Evolutionary conservation across 2,113 vertebrate species (phyloP).

Genomic region (Centropristis striata): DNA sequence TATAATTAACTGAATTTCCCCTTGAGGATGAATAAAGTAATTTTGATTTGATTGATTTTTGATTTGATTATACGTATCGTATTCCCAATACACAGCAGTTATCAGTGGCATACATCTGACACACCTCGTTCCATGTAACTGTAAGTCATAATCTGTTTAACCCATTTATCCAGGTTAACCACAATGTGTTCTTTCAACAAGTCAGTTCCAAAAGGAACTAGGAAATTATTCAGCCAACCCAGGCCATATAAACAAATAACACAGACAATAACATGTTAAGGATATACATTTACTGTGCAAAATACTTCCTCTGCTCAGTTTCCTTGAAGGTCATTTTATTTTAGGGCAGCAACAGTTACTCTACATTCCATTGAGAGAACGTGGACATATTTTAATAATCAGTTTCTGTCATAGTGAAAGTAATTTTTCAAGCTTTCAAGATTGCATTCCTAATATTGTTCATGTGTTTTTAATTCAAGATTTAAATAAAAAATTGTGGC

Average conservation of each 20-base stretch:
- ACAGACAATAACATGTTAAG: slow-evolving; percentile 6
- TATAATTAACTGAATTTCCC: no score
- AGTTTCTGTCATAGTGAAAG: background rate
- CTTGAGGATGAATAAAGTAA: no score
- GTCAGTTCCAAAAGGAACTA: background rate
- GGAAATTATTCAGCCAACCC: background rate
- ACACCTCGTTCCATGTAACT: slow-evolving; percentile 4
- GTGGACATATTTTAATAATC: background rate
- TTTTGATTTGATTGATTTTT: no score
- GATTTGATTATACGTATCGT: no score
- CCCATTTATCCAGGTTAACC: slow-evolving; percentile 23
- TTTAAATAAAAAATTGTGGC: no score
- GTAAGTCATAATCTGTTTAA: slow-evolving; percentile 22
- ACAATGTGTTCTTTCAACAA: background rate
- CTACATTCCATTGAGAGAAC: background rate
- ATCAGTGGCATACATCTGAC: background rate
- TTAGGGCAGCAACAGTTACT: no score
- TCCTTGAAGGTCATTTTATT: background rate
- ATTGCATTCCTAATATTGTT: no score
- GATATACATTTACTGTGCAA: background rate
- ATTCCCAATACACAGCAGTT: no score
- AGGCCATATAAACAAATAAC: slow-evolving; percentile 9
- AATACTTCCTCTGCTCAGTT: background rate
- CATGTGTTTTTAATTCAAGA: no score
- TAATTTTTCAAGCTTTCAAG: background rate